phyloP scores from a whole-genome alignment of 30 jellyfish, hydroid and myxozoan species.

The Cassiopea xamachana region DNA sequence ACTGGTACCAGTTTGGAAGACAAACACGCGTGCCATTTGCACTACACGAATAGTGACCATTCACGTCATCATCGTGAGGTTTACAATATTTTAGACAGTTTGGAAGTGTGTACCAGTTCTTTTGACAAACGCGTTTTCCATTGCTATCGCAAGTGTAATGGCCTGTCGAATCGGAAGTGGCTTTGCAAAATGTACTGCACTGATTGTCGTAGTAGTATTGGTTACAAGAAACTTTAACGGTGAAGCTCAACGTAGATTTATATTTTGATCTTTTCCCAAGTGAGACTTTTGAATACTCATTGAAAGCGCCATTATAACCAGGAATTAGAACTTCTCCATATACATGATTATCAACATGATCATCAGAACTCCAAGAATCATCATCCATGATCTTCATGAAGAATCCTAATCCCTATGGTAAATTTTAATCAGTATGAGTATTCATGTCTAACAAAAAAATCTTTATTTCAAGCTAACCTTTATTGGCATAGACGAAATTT shows the following conservation, averaged over 20 bases:
- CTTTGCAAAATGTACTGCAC: slow-evolving; percentile 34
- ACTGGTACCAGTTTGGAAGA: slow-evolving; percentile 57
- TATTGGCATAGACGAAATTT: neutral
- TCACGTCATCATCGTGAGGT: slow-evolving; percentile 49
- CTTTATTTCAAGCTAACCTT: neutral
- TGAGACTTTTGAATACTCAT: neutral
- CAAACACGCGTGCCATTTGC: slow-evolving; percentile 55
- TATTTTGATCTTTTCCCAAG: slow-evolving; percentile 1
- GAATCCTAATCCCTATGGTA: slow-evolving; percentile 46
- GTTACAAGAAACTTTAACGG: slow-evolving; percentile 24
- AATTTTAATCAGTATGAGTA: neutral
- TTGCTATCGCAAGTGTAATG: slow-evolving; percentile 47
- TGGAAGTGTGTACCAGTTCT: slow-evolving; percentile 48
- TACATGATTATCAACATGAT: slow-evolving; percentile 23
- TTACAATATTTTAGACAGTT: slow-evolving; percentile 37
- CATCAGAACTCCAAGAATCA: neutral
- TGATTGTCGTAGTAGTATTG: slow-evolving; percentile 9
- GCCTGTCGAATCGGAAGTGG: slow-evolving; percentile 17
- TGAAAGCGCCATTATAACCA: slow-evolving; percentile 5
- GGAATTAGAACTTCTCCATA: slow-evolving; percentile 33
- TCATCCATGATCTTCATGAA: slow-evolving; percentile 38
- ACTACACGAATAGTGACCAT: slow-evolving; percentile 68
- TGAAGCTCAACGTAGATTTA: slow-evolving; percentile 24
- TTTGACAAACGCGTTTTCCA: slow-evolving; percentile 56
- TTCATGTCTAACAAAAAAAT: neutral